phyloP scores from a whole-genome alignment of 2,113 vertebrate species.

The Daphoenositta chrysoptera region DNA sequence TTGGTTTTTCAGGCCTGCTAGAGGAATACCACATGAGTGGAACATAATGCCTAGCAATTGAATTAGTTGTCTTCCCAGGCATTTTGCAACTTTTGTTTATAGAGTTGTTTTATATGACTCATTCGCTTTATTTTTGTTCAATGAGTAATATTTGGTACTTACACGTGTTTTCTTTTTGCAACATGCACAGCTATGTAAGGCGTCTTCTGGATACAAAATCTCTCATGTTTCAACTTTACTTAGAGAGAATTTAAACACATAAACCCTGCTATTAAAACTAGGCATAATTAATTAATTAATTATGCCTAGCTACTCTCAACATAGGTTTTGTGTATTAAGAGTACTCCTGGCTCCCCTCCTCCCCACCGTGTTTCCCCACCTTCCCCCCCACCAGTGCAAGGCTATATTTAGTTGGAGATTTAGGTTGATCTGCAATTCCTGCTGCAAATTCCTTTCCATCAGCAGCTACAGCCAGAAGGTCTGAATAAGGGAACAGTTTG shows the following conservation, averaged over 20 bases:
- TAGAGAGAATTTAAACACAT: background rate
- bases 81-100: slow-evolving; percentile 28
- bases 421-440: slow-evolving; percentile 19
- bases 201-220: background rate
- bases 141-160: slow-evolving; percentile 28
- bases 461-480: slow-evolving; percentile 51
- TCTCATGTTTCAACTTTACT: background rate
- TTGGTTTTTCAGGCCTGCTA: background rate
- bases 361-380: background rate
- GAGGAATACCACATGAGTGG: background rate
- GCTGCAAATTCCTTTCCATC: slow-evolving; percentile 52
- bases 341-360: background rate
- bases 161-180: background rate
- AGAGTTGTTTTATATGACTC: slow-evolving; percentile 32
- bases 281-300: background rate
- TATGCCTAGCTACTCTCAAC: background rate
- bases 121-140: slow-evolving; percentile 14
- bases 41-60: background rate
- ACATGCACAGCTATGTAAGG: background rate
- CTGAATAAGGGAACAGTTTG: slow-evolving; percentile 46
- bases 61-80: slow-evolving; percentile 14
- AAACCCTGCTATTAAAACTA: background rate
- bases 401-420: slow-evolving; percentile 43
- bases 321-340: background rate
- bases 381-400: background rate